Percentiles rank a stretch among this genome's conserved stretches.
These are phyloP conservation scores for Phocoena phocoena DNA, from an alignment of 2,113 vertebrate genomes.

Conservation along the genomic window DNA sequence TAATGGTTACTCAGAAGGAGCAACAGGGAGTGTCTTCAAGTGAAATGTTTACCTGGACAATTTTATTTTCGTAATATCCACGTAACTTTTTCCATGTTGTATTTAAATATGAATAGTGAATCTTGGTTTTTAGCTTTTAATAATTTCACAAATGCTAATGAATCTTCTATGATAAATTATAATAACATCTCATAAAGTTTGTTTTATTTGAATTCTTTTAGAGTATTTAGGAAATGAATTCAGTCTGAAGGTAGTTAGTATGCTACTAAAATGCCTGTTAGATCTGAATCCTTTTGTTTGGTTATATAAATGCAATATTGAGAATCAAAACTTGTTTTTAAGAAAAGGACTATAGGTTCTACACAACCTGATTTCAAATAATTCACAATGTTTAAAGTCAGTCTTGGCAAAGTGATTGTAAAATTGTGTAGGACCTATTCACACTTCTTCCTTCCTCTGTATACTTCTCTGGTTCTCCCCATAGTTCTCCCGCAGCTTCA, in stretches of 20 bases:
- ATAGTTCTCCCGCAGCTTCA: not conserved
- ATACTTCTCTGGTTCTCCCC: not conserved
- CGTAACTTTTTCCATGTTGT: constrained; percentile 56
- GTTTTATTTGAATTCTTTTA: constrained; percentile 41
- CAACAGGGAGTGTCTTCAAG: constrained; percentile 45
- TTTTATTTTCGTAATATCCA: constrained; percentile 71
- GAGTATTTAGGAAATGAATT: constrained; percentile 46
- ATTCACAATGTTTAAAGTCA: constrained; percentile 37
- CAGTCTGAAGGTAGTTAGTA: constrained; percentile 40
- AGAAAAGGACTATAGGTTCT: constrained; percentile 30
- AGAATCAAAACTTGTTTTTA: constrained; percentile 69
- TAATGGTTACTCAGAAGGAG: constrained; percentile 60
- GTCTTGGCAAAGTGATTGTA: constrained; percentile 60
- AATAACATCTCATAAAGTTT: constrained; percentile 36
- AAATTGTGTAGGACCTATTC: constrained; percentile 59
- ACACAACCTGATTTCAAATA: constrained; percentile 2
- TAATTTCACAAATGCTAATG: constrained; percentile 63
- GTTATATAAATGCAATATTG: constrained; percentile 71
- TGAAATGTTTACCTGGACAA: constrained; percentile 49
- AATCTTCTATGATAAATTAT: constrained; percentile 61
- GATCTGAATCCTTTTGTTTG: constrained; percentile 56
- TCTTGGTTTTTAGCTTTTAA: constrained; percentile 59
- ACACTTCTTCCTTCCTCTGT: constrained; percentile 54
- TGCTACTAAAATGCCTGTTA: constrained; percentile 53
- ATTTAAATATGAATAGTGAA: constrained; percentile 67